Evolutionary conservation across 2,888 invertebrate species (phyloP).

Genomic region (Tinea semifulvella): DNA sequence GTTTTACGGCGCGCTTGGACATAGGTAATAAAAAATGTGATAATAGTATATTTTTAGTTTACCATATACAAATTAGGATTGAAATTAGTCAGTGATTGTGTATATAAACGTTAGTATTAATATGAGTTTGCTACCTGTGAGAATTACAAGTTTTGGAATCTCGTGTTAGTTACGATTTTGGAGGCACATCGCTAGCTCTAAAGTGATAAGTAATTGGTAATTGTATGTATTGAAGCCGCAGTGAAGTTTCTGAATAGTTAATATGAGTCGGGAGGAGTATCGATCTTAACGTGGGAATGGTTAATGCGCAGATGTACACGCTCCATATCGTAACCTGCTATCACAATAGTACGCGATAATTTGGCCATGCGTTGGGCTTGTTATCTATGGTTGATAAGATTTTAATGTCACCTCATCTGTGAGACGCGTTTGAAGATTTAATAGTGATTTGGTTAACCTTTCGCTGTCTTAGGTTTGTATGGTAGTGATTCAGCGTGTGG

Average conservation of each 20-base stretch:
- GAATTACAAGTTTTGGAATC: not conserved
- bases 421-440: not conserved
- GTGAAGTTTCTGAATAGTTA: not conserved
- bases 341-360: conserved; percentile 54
- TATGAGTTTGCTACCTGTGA: not conserved
- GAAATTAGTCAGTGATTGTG: not conserved
- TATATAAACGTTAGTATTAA: not conserved
- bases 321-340: conserved; percentile 29
- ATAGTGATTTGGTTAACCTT: not conserved
- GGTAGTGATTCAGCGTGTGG: conserved; percentile 1
- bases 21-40: conserved; percentile 17
- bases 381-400: conserved; percentile 36
- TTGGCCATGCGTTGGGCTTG: conserved; percentile 46
- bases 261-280: not conserved
- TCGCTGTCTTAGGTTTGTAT: not conserved
- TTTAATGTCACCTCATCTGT: conserved; percentile 9
- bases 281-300: not conserved
- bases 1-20: conserved; percentile 54
- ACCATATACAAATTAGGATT: no score
- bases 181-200: not conserved
- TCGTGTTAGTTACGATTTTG: conserved; percentile 2
- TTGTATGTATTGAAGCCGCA: not conserved
- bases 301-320: conserved; percentile 15
- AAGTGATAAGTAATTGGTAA: not conserved
- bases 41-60: not conserved